phyloP scores from a whole-genome alignment of 2,113 vertebrate species.

The Menidia beryllina region DNA sequence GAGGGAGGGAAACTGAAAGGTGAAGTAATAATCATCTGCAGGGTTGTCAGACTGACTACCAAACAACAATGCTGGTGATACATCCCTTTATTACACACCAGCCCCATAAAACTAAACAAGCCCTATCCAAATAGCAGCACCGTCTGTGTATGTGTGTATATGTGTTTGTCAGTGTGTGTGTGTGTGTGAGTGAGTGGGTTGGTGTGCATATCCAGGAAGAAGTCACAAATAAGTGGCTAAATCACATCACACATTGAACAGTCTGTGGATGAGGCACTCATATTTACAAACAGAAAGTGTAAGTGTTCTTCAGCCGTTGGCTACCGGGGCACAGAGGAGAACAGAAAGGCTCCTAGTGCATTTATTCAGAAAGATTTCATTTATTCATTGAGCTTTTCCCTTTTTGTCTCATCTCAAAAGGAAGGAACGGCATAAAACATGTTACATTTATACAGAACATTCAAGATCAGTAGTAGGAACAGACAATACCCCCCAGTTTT shows the following conservation, averaged over 20 bases:
- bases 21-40: constrained; percentile 65
- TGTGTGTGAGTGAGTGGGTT: neutral
- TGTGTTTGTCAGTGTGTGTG: neutral
- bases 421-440: constrained; percentile 45
- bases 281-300: constrained; percentile 39
- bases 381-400: constrained; percentile 47
- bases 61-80: constrained; percentile 40
- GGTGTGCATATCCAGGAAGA: constrained; percentile 3
- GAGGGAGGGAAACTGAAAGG: constrained; percentile 39
- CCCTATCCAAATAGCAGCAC: constrained; percentile 25
- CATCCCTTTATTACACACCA: constrained; percentile 54
- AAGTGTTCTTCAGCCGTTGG: constrained; percentile 30
- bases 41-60: constrained; percentile 41
- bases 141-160: neutral
- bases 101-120: constrained; percentile 67
- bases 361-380: constrained; percentile 44
- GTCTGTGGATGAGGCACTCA: constrained; percentile 15
- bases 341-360: constrained; percentile 46
- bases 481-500: constrained; percentile 21
- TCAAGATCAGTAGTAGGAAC: constrained; percentile 49
- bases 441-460: constrained; percentile 42
- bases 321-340: constrained; percentile 33
- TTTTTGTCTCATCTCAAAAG: constrained; percentile 40
- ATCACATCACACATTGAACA: constrained; percentile 41
- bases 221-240: constrained; percentile 24